Evolutionary conservation across 2,797 vertebrate species (phyloP), one percentile per base, ranked within the genome.

Genomic region (Enteromius afrohamiltoni): DNA sequence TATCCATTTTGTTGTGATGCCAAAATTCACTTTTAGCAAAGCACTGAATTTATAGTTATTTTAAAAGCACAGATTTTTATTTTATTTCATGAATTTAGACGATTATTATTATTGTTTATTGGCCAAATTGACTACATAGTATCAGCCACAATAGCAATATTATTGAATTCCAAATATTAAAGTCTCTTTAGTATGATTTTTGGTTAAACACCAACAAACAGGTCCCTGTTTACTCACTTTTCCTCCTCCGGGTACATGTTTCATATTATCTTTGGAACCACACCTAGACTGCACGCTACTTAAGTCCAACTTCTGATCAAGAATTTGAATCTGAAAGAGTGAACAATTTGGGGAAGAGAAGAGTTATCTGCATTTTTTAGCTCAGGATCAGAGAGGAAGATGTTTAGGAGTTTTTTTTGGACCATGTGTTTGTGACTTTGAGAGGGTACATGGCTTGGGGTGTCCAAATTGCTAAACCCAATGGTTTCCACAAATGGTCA

Each of bases 221-320:
- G 45, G 78, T 60, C 80, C 65, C 21, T 83, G 81, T 86, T 93
- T 87, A 95, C 93, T 94, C 91, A 94, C 93, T 29, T 93, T 94
- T 85, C 94, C 93, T 75, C 93, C 94, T 88, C 97, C 96, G 0
- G 97, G 95, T 85, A 94, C 92, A 92, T 98, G 96, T 96, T 96
- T 97, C 92, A 98, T 93, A 96, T 98, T 98, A 94, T 97, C 97
- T 97, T 98, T 98, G 95, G 97, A 98, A 93, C 97, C 97, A 87
- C 97, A 98, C 86, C 85, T 97, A 89, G 94, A 90, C 89, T 92
- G 94, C 87, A 94, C 94, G 84, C 51, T 92, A 92, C 85, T 92
- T 80, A 94, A 89, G 85, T 95, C 94, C 94, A 94, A 78, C 93
- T 94, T 95, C 94, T 93, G 89, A 69, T 95, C 93, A 83, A 94